Base-by-base conservation (phyloP, 2,888 invertebrate genomes). In the Coleophora deauratella region DNA sequence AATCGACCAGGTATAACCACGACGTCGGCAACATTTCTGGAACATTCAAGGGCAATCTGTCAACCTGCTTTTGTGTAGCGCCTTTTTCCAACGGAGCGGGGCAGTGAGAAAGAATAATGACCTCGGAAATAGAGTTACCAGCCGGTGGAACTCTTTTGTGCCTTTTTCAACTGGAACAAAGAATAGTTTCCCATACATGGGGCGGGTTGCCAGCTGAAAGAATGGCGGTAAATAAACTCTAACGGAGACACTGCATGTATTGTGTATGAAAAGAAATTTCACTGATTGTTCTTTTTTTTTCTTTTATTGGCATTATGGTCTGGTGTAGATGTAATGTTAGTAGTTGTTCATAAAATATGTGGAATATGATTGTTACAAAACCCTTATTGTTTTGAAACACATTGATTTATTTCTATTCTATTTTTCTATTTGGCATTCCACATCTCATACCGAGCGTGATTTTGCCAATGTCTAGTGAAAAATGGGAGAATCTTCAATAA, bases 91-190 rank as follows among this genome's bases (percentile, higher is more conserved):
- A 31, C 33, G 11, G 37, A 38, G 43, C 33, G 11, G 37, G 35
- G 43, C 40, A 38, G 43, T 37, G 43, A 43, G 40, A 43, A 40
- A 41, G 44, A 44, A 38, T 41, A 44, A 44, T 44, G 44, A 38
- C 41, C 38, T 32, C 34, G 36, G 44, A 41, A 44, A 44, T 44
- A 44, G 44, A 37, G 44, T 44, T 44, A 41, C 34, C 41, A 11
- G 15, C 21, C 13, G 27, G 15, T 10, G 12, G 35, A 41, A 27
- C 31, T 9, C 14, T 44, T 43, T 41, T 41, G 38, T 33, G 30
- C 44, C 44, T 44, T 44, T 41, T 38, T 38, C 15, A 11, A 7
- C 10, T 10, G 33, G 33, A 32, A 41, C 38, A 44, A 41, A 41
- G 44, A 28, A 33, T 35, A 44, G 38, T 38, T 41, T 44, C 41